phyloP scores from a whole-genome alignment of 2,797 vertebrate species.

The Garrulus glandarius region DNA sequence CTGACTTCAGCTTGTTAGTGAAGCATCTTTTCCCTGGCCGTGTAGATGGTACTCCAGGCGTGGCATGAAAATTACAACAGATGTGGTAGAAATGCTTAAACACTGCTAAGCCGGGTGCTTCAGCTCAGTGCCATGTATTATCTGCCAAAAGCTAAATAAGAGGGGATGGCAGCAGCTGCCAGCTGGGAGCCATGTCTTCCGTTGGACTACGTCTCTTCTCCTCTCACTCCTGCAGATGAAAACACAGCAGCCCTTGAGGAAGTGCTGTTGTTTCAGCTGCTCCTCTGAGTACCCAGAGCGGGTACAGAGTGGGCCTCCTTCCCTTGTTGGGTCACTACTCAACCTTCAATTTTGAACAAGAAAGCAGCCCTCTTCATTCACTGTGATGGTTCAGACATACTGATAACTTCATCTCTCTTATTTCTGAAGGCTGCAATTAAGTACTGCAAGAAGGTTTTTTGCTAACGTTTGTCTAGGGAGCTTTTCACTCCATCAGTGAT shows the following conservation, averaged over 20 bases:
- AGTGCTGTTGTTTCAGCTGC: neutral
- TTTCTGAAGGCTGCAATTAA: conserved; percentile 48
- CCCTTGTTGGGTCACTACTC: neutral
- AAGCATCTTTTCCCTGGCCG: neutral
- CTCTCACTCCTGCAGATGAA: neutral
- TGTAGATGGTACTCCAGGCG: neutral
- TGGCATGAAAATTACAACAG: neutral
- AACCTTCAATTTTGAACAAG: neutral
- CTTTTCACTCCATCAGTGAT: conserved; percentile 36
- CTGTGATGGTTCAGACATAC: neutral
- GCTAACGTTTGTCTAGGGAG: conserved; percentile 45
- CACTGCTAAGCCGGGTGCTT: neutral
- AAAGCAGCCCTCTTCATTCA: neutral
- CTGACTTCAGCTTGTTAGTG: neutral
- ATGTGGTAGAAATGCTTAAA: neutral
- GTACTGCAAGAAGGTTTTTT: conserved; percentile 23
- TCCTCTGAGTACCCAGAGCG: accelerated
- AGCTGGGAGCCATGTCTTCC: neutral
- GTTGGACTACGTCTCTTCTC: neutral
- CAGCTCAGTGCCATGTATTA: neutral
- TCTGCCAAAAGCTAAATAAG: neutral
- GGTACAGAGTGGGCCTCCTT: accelerated
- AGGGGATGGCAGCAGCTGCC: neutral
- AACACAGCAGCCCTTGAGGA: neutral
- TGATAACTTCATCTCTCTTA: neutral